Base-by-base conservation (phyloP, 2,888 invertebrate species). In the Erpobdella octoculata region DNA sequence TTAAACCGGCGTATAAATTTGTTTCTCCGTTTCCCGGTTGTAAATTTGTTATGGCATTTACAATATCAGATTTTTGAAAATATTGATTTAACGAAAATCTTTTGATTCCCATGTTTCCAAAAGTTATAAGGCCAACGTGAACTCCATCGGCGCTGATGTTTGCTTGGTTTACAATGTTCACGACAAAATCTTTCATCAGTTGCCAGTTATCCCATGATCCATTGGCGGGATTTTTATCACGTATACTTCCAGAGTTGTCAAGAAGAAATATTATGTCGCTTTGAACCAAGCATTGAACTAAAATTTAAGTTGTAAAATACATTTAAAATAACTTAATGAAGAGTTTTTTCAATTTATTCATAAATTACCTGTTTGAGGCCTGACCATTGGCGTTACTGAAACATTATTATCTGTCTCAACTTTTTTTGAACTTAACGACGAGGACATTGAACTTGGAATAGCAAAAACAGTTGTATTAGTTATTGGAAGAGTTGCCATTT, bases 51-150 rank as follows among this genome's bases (percentile, higher is more conserved):
- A 74, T 48, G 18, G 74, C 71, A 33, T 68, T 71, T 9, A 71
- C 18, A 0, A 73, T 21, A 2, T 33, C 48, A 15, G 46, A 36
- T 46, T 33, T 64, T 41, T 33, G 38, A 6, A 18, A 38, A 71
- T 70, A 70, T 6, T 35, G n/a, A 38, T 71, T 53, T 36, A 76
- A 61, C 2, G 48, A 6, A 48, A 75, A 76, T 61, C 75, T 61
- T 3, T 31, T 46, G 6, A 72, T 66, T 12, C 64, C 73, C 9
- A 72, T 58, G 65, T 72, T 70, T 8, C 74, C 76, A 61, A 73
- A 76, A n/a, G 75, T 76, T 15, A 76, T 35, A 9, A 76, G 41
- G n/a, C 76, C 76, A 4, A 76, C 64, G 62, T 66, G 72, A 9
- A 65, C 64, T 25, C 72, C 74, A 36, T 73, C 69, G 73, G 48